Evolutionary conservation across 2,113 vertebrate genomes (phyloP), one percentile per base, ranked within the genome.

Genomic region (Colinus virginianus): DNA sequence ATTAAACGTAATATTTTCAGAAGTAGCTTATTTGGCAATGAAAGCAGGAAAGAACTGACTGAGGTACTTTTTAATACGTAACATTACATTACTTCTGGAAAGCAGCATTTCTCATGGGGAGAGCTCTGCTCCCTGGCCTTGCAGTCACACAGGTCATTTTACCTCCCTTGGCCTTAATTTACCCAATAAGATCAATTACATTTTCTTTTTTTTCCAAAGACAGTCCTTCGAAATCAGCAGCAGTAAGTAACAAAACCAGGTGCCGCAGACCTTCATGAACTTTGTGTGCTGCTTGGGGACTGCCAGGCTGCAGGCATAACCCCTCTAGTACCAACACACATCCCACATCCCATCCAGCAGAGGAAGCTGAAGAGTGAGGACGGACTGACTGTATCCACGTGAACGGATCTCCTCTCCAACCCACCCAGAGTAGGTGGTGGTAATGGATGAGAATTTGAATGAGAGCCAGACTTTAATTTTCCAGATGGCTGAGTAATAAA

Each of bases 391-490:
- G 51, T 25, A 81, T 68, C 84, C 3, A 0, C 32, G 19, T 42
- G 71, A 53, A 78, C 18, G 70, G 81, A 83, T 53, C 42, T 51
- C 67, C 79, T 61, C 91, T 88, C 69, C 22, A 34, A 40, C 51
- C 83, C 78, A 88, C 90, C 87, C 87, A 87, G 93, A 78, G 71
- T 14, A 68, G 63, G 12, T 85, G 51, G 48, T 59, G 58, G 64
- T 72, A 90, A 94, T 74, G 75, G 89, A 75, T 64, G 63, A 77
- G 49, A 40, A 70, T 84, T 92, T 94, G 91, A 97, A 94, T 40
- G 78, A 63, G 56, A 95, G 80, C 74, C 97, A 97, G 93, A 78
- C 53, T 67, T 95, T 90, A 93, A 97, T 97, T 96, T 97, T 97
- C 94, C 96, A 97, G 94, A 93, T 89, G 87, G 82, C 64, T 87